phyloP scores from a whole-genome alignment of 1,140 invertebrate species.

The Sminthurides bifidus region DNA sequence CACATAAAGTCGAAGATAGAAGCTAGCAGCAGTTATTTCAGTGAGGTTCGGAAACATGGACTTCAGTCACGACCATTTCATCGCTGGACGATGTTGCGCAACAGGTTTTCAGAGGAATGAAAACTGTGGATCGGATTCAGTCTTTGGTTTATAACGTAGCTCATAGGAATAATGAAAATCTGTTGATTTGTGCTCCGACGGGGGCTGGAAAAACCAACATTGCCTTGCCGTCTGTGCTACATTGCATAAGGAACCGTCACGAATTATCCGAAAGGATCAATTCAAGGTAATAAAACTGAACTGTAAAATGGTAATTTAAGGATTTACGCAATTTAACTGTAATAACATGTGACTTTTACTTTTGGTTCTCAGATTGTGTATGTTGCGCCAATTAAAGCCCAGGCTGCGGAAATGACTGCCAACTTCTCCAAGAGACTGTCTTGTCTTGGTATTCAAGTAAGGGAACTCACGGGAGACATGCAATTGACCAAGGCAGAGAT shows the following conservation, averaged over 20 bases:
- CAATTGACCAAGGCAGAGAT: slow-evolving; percentile 92
- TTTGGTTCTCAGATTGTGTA: slow-evolving; percentile 71
- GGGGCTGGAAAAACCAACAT: slow-evolving; percentile 98
- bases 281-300: slow-evolving; percentile 69
- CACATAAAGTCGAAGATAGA: no score
- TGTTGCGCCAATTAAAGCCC: slow-evolving; percentile 97
- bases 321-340: slow-evolving; percentile 10
- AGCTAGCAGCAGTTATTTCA: no score
- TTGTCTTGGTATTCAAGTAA: slow-evolving; percentile 65
- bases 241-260: slow-evolving; percentile 77
- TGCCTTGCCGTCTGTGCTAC: slow-evolving; percentile 81
- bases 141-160: slow-evolving; percentile 90
- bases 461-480: slow-evolving; percentile 97
- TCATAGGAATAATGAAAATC: slow-evolving; percentile 79
- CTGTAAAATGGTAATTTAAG: no score
- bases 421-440: slow-evolving; percentile 77
- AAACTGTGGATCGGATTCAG: slow-evolving; percentile 85
- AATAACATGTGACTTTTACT: slow-evolving; percentile 8
- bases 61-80: slow-evolving; percentile 54
- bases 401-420: slow-evolving; percentile 94
- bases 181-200: slow-evolving; percentile 81
- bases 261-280: slow-evolving; percentile 73
- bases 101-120: slow-evolving; percentile 74
- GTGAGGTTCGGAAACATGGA: no score
- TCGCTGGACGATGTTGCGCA: slow-evolving; percentile 71